Evolutionary conservation across 2,797 vertebrate genomes (phyloP), one percentile per base, ranked within the genome.

Genomic region (Arctocebus calabarensis): DNA sequence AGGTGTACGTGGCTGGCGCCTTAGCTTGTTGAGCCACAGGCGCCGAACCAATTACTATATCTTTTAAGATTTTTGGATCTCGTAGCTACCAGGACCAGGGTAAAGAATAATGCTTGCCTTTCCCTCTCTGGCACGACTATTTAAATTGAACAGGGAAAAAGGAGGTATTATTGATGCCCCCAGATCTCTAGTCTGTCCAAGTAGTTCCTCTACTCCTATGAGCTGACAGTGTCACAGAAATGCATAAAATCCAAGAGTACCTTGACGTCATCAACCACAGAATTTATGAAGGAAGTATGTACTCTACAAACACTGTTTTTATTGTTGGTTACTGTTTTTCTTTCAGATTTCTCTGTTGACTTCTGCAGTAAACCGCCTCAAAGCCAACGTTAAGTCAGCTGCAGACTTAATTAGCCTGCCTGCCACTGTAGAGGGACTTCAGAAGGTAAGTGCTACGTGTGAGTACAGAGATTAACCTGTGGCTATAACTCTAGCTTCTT

Each of bases 391-490:
- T 78, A 99, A 99, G 97, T 99, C 99, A 7, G 99, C 99, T 37
- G 99, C 99, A 66, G 99, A 99, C 97, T 97, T 99, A 96, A 99
- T 99, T 96, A 99, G 98, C 97, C 99, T 99, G 94, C 99, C 99
- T 23, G 97, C 98, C 48, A 99, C 99, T 34, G 99, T 99, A 16
- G 99, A 99, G 97, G 99, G 99, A 90, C 99, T 99, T 96, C 99
- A 99, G 97, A 99, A 99, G 99, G 99, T 99, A 98, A 97, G 97
- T 97, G 83, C 62, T 96, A 1, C 45, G n/a, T 75, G 2, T 84
- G 27, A 29, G 37, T 52, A 59, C 32, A 61, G 14, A 79, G 78
- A 70, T 84, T 92, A 77, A 74, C 57, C 43, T 74, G 52, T 45
- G 78, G 14, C 86, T 77, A 5, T 87, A 64, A 88, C 94, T 94